These are phyloP conservation scores for Otolemur crassicaudatus DNA, from an alignment of 2,797 vertebrate genomes.

Conservation along the genomic window DNA sequence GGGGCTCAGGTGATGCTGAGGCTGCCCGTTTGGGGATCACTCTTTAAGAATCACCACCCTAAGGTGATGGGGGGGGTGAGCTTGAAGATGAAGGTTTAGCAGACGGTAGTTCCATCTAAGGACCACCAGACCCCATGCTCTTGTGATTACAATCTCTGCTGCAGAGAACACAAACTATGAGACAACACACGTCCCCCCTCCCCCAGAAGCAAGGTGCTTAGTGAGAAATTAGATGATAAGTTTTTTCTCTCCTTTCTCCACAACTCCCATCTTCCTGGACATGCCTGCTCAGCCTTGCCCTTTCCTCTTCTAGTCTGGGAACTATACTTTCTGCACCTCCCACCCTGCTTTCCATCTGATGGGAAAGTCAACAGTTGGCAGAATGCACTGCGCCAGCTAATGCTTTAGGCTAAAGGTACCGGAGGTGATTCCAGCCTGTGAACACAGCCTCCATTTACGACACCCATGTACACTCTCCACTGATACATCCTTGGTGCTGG, in stretches of 20 bases:
- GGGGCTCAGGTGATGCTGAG: not conserved
- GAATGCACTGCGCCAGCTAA: not conserved
- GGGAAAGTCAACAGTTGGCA: not conserved
- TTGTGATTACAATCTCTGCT: no score
- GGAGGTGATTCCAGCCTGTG: slow-evolving; percentile 30
- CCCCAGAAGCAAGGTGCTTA: not conserved
- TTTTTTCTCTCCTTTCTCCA: not conserved
- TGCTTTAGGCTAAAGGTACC: not conserved
- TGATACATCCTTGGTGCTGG: not conserved
- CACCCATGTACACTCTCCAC: not conserved
- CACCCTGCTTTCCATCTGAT: not conserved
- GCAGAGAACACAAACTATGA: accelerated
- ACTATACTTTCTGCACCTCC: not conserved
- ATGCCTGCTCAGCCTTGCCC: not conserved
- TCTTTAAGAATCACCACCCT: not conserved
- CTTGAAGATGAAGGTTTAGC: not conserved
- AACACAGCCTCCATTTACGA: slow-evolving; percentile 42
- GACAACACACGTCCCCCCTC: not conserved
- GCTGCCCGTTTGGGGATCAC: not conserved
- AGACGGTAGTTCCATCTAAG: slow-evolving; percentile 7
- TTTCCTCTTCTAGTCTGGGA: not conserved
- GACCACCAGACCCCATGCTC: no score
- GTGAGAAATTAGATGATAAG: not conserved
- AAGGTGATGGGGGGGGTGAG: not conserved
- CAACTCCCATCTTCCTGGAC: not conserved